Evolutionary conservation across 2,888 invertebrate species (phyloP).

Genomic region (Portevinia maculata): DNA sequence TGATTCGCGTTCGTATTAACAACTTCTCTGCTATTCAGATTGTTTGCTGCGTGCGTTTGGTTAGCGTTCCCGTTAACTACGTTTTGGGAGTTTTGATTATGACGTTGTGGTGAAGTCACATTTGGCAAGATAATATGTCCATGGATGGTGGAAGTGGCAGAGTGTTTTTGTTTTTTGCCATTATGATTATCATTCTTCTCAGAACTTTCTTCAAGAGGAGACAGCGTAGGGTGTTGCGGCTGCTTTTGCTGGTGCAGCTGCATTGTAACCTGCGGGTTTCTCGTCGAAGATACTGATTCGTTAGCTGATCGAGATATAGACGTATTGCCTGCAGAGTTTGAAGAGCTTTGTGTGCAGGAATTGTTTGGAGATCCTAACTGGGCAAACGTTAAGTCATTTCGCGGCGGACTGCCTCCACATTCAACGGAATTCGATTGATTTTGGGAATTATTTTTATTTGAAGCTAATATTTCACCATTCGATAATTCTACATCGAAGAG

Average conservation of each 20-base stretch:
- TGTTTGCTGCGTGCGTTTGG: constrained; percentile 35
- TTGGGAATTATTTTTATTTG: constrained; percentile 47
- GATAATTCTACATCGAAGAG: constrained; percentile 43
- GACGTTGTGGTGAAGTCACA: constrained; percentile 50
- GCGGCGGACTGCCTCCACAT: constrained; percentile 76
- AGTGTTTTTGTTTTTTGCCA: constrained; percentile 66
- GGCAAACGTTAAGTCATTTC: constrained; percentile 56
- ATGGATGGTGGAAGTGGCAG: constrained; percentile 53
- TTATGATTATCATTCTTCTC: constrained; percentile 65
- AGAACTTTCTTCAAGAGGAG: constrained; percentile 37
- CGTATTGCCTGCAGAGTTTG: constrained; percentile 16
- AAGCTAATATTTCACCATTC: constrained; percentile 44
- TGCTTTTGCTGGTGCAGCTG: constrained; percentile 51
- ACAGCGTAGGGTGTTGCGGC: constrained; percentile 20
- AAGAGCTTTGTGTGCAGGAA: constrained; percentile 57
- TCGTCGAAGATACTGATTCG: constrained; percentile 57
- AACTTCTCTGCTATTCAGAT: constrained; percentile 43
- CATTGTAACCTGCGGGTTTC: constrained; percentile 48
- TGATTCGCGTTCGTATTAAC: constrained; percentile 47
- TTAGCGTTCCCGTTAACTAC: constrained; percentile 69
- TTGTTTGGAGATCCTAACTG: constrained; percentile 54
- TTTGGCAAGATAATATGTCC: constrained; percentile 65
- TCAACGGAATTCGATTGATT: constrained; percentile 42
- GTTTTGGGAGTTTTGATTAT: constrained; percentile 64
- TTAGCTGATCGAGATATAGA: constrained; percentile 28